Conservation (phyloP, 2,797 vertebrate genomes). For the Centropyge bicolor region DNA sequence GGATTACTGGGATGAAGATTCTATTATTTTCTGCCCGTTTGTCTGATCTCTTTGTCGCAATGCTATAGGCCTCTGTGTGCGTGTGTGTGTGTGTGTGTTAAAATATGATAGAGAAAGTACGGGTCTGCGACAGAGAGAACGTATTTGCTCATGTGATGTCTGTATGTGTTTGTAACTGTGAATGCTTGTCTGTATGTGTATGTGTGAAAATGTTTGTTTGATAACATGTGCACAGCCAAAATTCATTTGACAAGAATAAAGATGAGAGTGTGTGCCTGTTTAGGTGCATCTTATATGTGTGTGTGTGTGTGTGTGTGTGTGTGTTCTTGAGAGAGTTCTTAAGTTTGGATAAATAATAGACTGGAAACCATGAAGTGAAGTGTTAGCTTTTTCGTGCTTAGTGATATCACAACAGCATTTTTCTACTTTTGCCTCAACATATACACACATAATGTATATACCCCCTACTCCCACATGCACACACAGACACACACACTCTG, state of each 20-base stretch:
- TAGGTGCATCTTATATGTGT: background rate
- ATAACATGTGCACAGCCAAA: conserved; percentile 29
- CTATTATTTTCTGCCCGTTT: conserved; percentile 99
- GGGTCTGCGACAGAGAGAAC: conserved; percentile 71
- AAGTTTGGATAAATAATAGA: conserved; percentile 27
- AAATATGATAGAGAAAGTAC: conserved; percentile 76
- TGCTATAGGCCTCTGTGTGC: conserved; percentile 83
- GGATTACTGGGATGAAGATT: conserved; percentile 99
- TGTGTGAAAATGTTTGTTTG: conserved; percentile 29
- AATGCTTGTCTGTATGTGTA: conserved; percentile 19
- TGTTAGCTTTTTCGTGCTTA: conserved; percentile 9
- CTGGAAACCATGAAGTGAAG: conserved; percentile 3
- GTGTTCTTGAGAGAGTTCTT: background rate
- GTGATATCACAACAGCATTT: conserved; percentile 8
- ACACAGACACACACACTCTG: background rate
- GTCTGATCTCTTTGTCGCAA: conserved; percentile 98
- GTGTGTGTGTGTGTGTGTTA: conserved; percentile 63
- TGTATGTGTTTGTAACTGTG: conserved; percentile 29
- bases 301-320: conserved; percentile 6
- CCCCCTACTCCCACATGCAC: background rate
- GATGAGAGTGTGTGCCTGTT: background rate
- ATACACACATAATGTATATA: conserved; percentile 1
- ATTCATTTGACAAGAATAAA: conserved; percentile 17
- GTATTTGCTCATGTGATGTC: conserved; percentile 49
- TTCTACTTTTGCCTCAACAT: background rate